A percentile compares a stretch with the other conserved stretches of the same genome.
Evolutionary conservation across 2,888 invertebrate genomes (phyloP).

Genomic region (Stenotaenia linearis): DNA sequence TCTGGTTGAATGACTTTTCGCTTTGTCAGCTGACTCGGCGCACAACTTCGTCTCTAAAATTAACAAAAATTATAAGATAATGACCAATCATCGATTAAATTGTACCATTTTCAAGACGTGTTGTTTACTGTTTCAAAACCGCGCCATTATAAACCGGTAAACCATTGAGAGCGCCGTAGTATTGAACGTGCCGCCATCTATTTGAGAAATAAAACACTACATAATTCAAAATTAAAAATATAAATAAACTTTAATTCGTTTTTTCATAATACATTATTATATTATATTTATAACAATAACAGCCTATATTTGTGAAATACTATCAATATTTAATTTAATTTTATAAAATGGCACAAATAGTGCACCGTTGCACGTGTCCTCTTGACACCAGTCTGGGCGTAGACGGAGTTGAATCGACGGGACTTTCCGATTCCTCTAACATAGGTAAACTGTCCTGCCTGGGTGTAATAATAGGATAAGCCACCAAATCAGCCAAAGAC

Average conservation of each 20-base stretch:
- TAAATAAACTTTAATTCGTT: too few relatives aligned
- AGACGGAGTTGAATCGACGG: not conserved
- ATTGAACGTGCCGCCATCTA: too few relatives aligned
- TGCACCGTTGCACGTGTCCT: not conserved
- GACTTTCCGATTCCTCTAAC: not conserved
- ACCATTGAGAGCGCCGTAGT: too few relatives aligned
- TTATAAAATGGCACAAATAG: constrained; percentile 8
- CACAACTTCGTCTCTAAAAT: constrained; percentile 24
- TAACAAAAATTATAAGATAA: not conserved
- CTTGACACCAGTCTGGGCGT: not conserved
- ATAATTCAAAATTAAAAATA: too few relatives aligned
- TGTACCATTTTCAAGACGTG: not conserved
- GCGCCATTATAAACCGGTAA: too few relatives aligned
- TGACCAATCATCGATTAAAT: not conserved
- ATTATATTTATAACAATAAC: too few relatives aligned
- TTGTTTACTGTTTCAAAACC: not conserved
- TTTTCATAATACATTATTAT: too few relatives aligned
- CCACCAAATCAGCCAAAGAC: not conserved
- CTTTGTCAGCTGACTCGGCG: not conserved
- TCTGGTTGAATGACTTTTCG: not conserved
- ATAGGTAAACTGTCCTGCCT: not conserved
- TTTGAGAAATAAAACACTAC: too few relatives aligned
- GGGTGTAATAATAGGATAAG: not conserved
- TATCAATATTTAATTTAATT: too few relatives aligned
- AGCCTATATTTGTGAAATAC: too few relatives aligned